These are phyloP conservation scores for Dugesia japonica DNA, from an alignment of 2,888 invertebrate genomes.

Conservation along the genomic window DNA sequence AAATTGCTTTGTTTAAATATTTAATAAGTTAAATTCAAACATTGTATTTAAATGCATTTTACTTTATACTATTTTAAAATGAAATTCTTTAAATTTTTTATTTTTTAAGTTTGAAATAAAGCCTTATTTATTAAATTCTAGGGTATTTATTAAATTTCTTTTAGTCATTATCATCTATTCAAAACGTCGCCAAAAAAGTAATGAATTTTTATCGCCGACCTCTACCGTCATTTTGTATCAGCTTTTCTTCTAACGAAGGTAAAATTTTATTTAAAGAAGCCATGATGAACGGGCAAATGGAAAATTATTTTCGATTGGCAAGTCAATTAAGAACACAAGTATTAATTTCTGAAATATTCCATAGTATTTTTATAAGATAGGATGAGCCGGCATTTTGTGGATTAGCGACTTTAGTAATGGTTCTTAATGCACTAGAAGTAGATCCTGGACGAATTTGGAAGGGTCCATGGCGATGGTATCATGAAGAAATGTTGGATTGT, in stretches of 20 bases:
- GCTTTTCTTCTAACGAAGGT: slow-evolving; percentile 44
- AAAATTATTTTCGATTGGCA: slow-evolving; percentile 46
- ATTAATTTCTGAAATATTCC: slow-evolving; percentile 35
- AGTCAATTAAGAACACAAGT: slow-evolving; percentile 44
- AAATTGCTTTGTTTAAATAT: no score
- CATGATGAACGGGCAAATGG: slow-evolving; percentile 41
- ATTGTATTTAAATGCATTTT: no score
- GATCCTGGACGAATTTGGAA: slow-evolving; percentile 44
- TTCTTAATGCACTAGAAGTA: slow-evolving; percentile 46
- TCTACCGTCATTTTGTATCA: slow-evolving; percentile 44
- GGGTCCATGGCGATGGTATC: slow-evolving; percentile 48
- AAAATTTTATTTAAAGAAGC: slow-evolving; percentile 43
- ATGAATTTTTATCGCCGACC: slow-evolving; percentile 40
- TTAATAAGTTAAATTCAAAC: no score
- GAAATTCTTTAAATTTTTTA: no score
- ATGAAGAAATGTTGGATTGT: slow-evolving; percentile 49
- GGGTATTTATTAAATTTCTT: background rate
- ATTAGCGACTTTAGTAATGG: slow-evolving; percentile 46
- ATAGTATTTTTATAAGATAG: no score
- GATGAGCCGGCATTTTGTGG: slow-evolving; percentile 49
- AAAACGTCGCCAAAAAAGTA: background rate
- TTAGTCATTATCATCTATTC: background rate
- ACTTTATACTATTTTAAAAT: no score
- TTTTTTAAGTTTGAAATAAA: no score
- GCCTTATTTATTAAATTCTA: no score